Base-by-base conservation (phyloP, 2,797 vertebrate genomes). In the Tragopan temminckii region DNA sequence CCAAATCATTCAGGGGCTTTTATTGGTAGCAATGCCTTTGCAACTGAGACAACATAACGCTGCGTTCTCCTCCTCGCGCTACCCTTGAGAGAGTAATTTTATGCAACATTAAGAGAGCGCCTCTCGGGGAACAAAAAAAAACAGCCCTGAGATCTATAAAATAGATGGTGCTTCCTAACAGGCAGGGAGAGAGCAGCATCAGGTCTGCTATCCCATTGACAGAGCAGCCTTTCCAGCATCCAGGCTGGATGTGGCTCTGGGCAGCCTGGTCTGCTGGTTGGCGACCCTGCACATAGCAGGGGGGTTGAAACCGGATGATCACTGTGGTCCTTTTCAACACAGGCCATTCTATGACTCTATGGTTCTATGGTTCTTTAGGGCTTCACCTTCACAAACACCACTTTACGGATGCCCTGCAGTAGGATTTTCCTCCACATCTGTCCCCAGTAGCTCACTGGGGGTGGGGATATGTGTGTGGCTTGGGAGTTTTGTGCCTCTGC, bases 11-110 rank as follows among this genome's bases (percentile, higher is more conserved):
- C 84, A 79, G 71, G 74, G 76, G 27, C 42, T 91, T 87, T 94
- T 82, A 88, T 80, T 93, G 91, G 80, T 36, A 67, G 91, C 1
- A 0, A 13, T 53, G 83, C 83, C 85, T 91, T 91, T 79, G 92
- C 92, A 62, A 64, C 58, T 82, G 79, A 95, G 94, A 92, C 95
- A 95, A 94, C 88, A 90, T 20, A 92, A 80, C 86, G 14, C 66
- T 81, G 70, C 57, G 5, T 83, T 90, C 89, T 80, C 38, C 84
- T 95, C 79, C 81, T 86, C 62, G 21, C 72, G 31, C 53, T 64
- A 27, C 80, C 90, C 95, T 95, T 45, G 43, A 78, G 88, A 94
- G 93, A 96, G 86, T 90, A 53, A 91, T 96, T 95, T 95, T 95
- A 95, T 95, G 88, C 94, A 95, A 93, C 92, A 87, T 95, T 95